These are phyloP conservation scores for Brachyopa scutellaris DNA, from an alignment of 2,888 invertebrate genomes.

Conservation along the genomic window DNA sequence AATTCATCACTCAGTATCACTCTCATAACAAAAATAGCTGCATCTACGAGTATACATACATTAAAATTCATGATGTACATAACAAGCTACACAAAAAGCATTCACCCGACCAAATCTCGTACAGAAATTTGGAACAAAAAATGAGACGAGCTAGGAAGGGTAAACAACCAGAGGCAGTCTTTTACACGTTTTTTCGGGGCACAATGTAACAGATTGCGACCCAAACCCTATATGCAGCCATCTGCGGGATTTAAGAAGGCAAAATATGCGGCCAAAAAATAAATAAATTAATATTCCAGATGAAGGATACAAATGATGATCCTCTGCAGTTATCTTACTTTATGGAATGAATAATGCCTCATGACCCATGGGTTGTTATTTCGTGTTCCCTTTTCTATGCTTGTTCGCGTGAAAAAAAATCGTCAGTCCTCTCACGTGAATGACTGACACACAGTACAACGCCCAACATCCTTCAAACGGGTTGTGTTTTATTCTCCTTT, in stretches of 20 bases:
- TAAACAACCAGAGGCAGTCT: too few species aligned
- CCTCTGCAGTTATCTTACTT: slow-evolving; percentile 66
- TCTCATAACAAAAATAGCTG: too few species aligned
- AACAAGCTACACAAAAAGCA: too few species aligned
- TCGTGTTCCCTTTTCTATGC: slow-evolving; percentile 10
- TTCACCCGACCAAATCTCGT: too few species aligned
- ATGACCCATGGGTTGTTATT: slow-evolving; percentile 52
- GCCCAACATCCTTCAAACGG: slow-evolving; percentile 38
- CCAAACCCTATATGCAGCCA: too few species aligned
- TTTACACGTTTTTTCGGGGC: too few species aligned
- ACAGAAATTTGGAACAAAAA: too few species aligned
- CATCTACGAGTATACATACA: too few species aligned
- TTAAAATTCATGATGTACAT: too few species aligned
- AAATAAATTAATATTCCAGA: slow-evolving; percentile 34
- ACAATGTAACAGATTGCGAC: too few species aligned
- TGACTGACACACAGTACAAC: slow-evolving; percentile 15
- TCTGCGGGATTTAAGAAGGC: background rate
- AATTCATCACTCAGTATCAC: too few species aligned
- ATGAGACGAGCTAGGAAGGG: too few species aligned
- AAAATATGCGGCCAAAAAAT: slow-evolving; percentile 26
- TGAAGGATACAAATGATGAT: slow-evolving; percentile 67
- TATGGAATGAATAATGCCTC: slow-evolving; percentile 61
- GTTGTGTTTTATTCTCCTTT: slow-evolving; percentile 9
- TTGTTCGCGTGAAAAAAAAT: slow-evolving; percentile 5
- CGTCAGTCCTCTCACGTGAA: slow-evolving; percentile 44